These are phyloP conservation scores for Hydropotes inermis DNA, from an alignment of 2,113 vertebrate species.

Conservation along the genomic window DNA sequence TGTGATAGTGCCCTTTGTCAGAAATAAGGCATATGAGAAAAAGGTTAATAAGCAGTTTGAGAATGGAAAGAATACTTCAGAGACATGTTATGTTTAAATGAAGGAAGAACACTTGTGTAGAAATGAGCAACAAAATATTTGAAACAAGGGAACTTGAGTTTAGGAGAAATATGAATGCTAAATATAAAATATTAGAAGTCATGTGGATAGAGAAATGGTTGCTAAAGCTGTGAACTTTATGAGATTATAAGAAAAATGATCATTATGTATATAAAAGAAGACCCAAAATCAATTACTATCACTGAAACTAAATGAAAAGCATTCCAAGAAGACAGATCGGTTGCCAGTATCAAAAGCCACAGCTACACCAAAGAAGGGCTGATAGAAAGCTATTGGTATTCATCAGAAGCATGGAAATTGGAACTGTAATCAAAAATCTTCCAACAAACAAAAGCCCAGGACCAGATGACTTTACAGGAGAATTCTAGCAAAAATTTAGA, in stretches of 20 bases:
- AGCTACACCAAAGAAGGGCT: neutral
- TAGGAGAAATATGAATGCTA: neutral
- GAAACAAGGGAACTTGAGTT: neutral
- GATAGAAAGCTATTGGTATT: neutral
- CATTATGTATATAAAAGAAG: neutral
- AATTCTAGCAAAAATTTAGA: neutral
- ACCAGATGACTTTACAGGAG: neutral
- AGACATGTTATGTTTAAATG: neutral
- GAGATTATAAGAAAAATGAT: neutral
- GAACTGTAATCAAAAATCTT: neutral
- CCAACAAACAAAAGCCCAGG: neutral
- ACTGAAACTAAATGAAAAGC: neutral
- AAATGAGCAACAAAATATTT: neutral
- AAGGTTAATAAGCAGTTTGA: neutral
- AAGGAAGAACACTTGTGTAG: neutral
- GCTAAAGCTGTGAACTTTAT: neutral
- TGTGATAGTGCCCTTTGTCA: neutral
- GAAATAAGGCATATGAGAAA: neutral
- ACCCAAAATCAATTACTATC: neutral
- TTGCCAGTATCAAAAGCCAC: neutral
- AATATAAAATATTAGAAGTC: neutral
- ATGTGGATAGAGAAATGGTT: neutral
- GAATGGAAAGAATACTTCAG: neutral
- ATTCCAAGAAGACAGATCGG: neutral
- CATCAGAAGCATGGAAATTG: neutral